Percentiles rank a stretch among this genome's conserved stretches.
Conservation (phyloP, 2,113 vertebrate genomes). For the Campylorhamphus procurvoides region DNA sequence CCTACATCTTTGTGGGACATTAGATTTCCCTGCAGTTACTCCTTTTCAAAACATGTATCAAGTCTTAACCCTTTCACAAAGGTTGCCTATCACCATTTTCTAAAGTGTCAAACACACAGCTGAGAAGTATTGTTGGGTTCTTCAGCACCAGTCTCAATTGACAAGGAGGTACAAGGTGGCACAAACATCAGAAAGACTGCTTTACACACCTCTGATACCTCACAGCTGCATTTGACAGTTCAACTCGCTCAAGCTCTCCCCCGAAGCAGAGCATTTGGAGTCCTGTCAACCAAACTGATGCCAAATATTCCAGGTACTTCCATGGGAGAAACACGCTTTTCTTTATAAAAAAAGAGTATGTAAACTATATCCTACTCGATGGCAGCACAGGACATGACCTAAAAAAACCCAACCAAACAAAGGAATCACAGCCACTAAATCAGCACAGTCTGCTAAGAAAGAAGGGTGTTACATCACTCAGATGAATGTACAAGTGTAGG, state of each 20-base stretch:
- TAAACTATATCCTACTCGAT: not conserved
- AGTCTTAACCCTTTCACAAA: not conserved
- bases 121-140: not conserved
- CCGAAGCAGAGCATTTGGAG: not conserved
- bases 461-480: not conserved
- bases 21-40: not conserved
- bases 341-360: not conserved
- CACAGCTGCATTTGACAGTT: not conserved
- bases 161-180: not conserved
- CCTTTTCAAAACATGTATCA: not conserved
- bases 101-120: not conserved
- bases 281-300: not conserved
- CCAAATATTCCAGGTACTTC: not conserved
- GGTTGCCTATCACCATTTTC: not conserved
- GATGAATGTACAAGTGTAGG: not conserved
- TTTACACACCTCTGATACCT: not conserved
- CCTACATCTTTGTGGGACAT: not conserved
- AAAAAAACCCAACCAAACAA: no score
- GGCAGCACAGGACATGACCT: not conserved
- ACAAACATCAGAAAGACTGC: not conserved
- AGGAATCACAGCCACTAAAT: not conserved
- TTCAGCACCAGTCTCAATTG: not conserved
- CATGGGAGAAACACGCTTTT: not conserved
- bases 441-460: not conserved
- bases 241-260: not conserved